Evolutionary conservation across 2,888 invertebrate species (phyloP).

Genomic region (Lacanobia oleracea): DNA sequence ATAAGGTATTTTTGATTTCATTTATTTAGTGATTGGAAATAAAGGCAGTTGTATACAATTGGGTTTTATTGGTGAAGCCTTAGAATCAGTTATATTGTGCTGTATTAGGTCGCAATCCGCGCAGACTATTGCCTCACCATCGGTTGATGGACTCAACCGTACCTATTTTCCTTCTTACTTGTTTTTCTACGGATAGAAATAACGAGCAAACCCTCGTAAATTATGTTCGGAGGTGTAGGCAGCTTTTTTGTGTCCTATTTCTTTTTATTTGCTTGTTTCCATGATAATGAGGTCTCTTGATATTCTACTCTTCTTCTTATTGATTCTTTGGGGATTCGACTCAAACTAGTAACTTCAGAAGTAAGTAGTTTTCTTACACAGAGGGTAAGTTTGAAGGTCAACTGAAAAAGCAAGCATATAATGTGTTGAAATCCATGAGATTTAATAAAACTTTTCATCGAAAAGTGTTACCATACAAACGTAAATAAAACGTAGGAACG

Average conservation of each 20-base stretch:
- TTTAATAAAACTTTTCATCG: background rate
- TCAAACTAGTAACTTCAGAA: constrained; percentile 1
- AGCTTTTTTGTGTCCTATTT: constrained; percentile 34
- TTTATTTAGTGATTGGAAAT: constrained; percentile 1
- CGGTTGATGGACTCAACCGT: constrained; percentile 28
- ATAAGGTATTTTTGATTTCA: constrained; percentile 34
- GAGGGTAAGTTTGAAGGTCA: constrained; percentile 30
- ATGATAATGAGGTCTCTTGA: constrained; percentile 35
- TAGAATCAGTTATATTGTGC: constrained; percentile 33
- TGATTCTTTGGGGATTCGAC: constrained; percentile 13
- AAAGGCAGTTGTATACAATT: constrained; percentile 16
- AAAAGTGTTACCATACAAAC: background rate
- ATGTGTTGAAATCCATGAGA: background rate
- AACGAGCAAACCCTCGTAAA: constrained; percentile 44
- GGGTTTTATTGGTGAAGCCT: constrained; percentile 54
- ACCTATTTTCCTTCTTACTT: constrained; percentile 38
- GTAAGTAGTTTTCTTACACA: background rate
- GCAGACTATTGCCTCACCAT: constrained; percentile 56
- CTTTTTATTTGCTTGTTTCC: constrained; percentile 32
- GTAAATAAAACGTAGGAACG: background rate
- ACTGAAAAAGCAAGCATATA: constrained; percentile 12
- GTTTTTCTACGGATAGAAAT: constrained; percentile 45
- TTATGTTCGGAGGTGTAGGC: constrained; percentile 31
- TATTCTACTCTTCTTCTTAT: constrained; percentile 19
- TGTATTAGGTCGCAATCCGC: constrained; percentile 33